Base-by-base conservation (phyloP, 2,888 invertebrate genomes). In the Oegoconia quadripuncta region DNA sequence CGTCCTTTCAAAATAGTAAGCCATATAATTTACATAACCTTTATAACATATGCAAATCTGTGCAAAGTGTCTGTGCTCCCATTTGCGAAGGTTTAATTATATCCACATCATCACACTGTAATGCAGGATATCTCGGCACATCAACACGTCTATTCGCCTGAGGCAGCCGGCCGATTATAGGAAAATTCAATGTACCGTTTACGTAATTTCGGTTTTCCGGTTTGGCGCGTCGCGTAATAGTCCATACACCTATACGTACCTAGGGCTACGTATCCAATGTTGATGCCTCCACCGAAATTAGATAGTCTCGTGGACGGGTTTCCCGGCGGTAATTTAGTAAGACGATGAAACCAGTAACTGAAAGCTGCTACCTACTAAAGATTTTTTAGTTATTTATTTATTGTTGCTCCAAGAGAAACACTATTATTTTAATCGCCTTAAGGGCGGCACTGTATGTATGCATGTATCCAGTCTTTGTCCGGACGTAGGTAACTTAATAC, bases 181-280 rank as follows among this genome's bases (percentile, higher is more conserved):
- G 74, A 72, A 78, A 76, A 75, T 75, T 74, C 76, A 81, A 82
- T 82, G 81, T 79, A 77, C 57, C 82, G 78, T 74, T 69, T 66
- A 68, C 64, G 79, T 78, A 80, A 83, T 83, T 84, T 76, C 74
- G 77, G 80, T 78, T 82, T 82, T 83, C 79, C 83, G 80, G 76
- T 55, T 70, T 76, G 64, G 55, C 78, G 76, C 80, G 66, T 60
- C 52, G 59, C 52, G 72, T 78, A 77, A 78, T 75, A 69, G 71
- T 64, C 63, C 55, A 50, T 57, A 48, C 50, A 56, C 51, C 31
- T 16, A 28, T 23, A 33, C 37, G 4, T 7, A 43, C 23, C 3
- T 27, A 28, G 31, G 27, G 42, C 9, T 14, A 9, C 39, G 35
- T 38, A 30, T 47, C 27, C 41, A 8, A 28, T 28, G 34, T 34